A percentile compares a stretch with the other conserved stretches of the same genome.
These are phyloP conservation scores for Anarhynchus alexandrinus DNA, from an alignment of 2,113 vertebrate genomes.

Conservation along the genomic window DNA sequence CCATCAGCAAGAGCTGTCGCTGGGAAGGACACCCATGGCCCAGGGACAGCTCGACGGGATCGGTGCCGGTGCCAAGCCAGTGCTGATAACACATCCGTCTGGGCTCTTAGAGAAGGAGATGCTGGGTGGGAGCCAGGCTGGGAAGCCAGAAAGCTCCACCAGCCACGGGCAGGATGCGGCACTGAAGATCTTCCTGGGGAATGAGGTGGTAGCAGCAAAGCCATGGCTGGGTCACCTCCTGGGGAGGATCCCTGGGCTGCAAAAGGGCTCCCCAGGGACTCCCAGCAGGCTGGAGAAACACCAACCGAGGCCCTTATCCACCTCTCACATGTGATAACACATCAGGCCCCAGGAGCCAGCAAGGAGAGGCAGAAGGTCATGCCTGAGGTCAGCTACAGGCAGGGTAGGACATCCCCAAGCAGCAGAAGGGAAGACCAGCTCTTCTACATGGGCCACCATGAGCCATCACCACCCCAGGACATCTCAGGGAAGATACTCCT, in stretches of 20 bases:
- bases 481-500: not conserved
- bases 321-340: not conserved
- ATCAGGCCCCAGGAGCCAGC: not conserved
- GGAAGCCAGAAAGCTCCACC: not conserved
- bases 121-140: not conserved
- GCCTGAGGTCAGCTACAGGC: not conserved
- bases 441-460: not conserved
- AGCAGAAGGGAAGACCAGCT: not conserved
- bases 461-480: not conserved
- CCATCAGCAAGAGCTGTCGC: not conserved
- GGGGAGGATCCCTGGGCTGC: not conserved
- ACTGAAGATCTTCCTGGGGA: not conserved
- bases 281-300: not conserved
- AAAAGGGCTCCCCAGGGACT: not conserved
- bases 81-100: not conserved
- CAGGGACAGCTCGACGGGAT: not conserved
- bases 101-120: not conserved
- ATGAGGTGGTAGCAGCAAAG: not conserved
- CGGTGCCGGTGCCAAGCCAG: not conserved
- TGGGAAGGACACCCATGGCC: not conserved
- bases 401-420: not conserved
- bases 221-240: not conserved
- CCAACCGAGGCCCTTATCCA: not conserved
- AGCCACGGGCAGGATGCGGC: accelerated
- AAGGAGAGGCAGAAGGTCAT: not conserved